Evolutionary conservation across 2,888 invertebrate species (phyloP).

Genomic region (Hartigia nigra): DNA sequence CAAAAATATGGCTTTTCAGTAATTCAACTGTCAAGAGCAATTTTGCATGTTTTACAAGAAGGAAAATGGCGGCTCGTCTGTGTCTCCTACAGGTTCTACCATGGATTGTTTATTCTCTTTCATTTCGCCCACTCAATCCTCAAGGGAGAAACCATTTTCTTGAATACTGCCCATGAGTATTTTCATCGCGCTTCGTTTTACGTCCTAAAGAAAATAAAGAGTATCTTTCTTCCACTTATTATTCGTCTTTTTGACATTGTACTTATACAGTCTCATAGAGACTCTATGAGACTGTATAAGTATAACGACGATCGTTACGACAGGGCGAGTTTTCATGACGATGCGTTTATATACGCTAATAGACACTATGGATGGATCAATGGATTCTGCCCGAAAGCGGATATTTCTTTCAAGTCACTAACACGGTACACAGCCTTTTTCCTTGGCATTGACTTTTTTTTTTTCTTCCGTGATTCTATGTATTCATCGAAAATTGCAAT

Average conservation of each 20-base stretch:
- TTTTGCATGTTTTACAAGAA: neutral
- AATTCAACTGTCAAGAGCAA: neutral
- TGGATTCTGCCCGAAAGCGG: neutral
- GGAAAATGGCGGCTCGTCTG: neutral
- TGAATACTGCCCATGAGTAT: neutral
- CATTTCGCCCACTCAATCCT: neutral
- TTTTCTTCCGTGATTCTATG: neutral
- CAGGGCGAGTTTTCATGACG: neutral
- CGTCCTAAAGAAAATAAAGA: neutral
- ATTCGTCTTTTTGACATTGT: too few relatives aligned
- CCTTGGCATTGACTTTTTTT: neutral
- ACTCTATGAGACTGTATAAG: neutral
- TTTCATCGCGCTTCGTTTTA: neutral
- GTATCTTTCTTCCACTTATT: neutral
- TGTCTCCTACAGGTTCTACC: neutral
- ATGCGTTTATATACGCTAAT: neutral
- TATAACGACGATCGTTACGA: neutral
- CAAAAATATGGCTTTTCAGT: neutral
- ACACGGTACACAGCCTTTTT: neutral
- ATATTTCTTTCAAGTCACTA: neutral
- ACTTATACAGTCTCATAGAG: neutral
- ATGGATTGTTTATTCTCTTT: neutral
- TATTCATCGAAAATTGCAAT: neutral
- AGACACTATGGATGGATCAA: neutral
- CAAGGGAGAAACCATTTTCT: neutral